Conservation (phyloP, 2,113 vertebrate species). For the Ahaetulla prasina region DNA sequence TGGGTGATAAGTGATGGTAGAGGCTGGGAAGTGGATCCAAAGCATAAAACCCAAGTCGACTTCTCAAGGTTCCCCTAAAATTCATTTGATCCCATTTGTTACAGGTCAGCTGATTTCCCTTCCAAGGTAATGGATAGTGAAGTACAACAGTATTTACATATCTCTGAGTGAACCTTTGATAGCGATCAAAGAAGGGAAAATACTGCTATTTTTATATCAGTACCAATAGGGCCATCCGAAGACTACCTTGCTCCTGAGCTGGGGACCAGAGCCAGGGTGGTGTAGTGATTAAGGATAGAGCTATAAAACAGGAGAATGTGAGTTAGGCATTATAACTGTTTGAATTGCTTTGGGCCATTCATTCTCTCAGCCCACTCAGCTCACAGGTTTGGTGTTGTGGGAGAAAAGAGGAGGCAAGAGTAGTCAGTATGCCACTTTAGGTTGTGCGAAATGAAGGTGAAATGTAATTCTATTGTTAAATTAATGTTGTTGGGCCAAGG, state of each 20-base stretch:
- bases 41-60: not conserved
- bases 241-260: not conserved
- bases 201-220: not conserved
- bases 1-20: not conserved
- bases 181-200: not conserved
- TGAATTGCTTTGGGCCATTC: not conserved
- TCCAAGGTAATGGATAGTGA: not conserved
- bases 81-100: not conserved
- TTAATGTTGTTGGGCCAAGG: not conserved
- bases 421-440: not conserved
- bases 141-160: not conserved
- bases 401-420: not conserved
- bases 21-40: not conserved
- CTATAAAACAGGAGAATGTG: not conserved
- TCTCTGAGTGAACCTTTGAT: not conserved
- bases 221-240: not conserved
- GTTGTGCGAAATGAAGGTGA: not conserved
- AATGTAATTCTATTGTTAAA: not conserved
- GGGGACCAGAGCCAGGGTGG: not conserved
- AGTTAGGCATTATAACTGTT: not conserved
- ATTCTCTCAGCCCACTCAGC: not conserved
- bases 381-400: not conserved
- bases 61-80: not conserved
- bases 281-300: not conserved
- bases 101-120: not conserved